Conservation (phyloP, 2,113 vertebrate species). For the Phaethornis superciliosus region DNA sequence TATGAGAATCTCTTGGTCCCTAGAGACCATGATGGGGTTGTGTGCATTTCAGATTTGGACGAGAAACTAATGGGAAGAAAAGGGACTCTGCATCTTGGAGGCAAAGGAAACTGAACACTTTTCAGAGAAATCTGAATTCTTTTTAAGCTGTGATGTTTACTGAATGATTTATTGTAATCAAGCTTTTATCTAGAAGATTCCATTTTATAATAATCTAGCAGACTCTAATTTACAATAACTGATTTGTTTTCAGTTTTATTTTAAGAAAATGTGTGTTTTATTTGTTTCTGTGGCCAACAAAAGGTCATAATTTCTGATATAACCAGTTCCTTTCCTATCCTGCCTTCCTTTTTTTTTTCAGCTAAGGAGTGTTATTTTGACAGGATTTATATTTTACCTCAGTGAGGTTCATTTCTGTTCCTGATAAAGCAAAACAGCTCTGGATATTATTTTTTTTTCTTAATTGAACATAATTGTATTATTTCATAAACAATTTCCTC, state of each 20-base stretch:
- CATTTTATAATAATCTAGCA: background rate
- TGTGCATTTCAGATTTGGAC: background rate
- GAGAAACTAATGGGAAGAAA: background rate
- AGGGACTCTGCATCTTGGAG: background rate
- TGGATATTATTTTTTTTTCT: background rate
- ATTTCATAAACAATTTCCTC: background rate
- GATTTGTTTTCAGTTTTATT: background rate
- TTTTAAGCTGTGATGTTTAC: background rate
- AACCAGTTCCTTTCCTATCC: background rate
- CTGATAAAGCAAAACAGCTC: background rate
- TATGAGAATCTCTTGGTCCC: background rate
- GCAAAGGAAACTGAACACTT: background rate
- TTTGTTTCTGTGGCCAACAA: background rate
- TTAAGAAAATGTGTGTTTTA: background rate
- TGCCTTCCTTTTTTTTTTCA: constrained; percentile 12
- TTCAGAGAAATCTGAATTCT: background rate
- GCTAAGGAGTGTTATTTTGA: background rate
- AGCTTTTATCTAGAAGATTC: background rate
- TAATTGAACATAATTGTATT: background rate
- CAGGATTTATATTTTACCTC: background rate
- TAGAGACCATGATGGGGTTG: background rate
- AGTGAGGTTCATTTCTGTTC: background rate
- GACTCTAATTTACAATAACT: background rate
- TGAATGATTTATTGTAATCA: background rate
- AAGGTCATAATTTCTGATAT: background rate